These are phyloP conservation scores for Drosophila borborema DNA, from an alignment of 2,888 invertebrate species.

Conservation along the genomic window DNA sequence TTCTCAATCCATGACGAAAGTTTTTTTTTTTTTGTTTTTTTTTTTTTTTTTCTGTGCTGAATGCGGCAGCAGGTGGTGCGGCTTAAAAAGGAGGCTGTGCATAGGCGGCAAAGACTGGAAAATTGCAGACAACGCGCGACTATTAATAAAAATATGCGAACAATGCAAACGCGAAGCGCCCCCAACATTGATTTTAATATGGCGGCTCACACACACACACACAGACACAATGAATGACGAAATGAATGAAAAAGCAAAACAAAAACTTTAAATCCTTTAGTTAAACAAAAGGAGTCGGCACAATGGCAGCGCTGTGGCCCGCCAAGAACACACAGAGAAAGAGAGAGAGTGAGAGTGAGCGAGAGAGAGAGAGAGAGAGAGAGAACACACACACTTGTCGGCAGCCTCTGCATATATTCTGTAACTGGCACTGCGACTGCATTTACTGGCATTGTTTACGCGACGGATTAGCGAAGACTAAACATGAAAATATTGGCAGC, in stretches of 20 bases:
- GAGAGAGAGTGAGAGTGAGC: not conserved
- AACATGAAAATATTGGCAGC: conserved; percentile 71
- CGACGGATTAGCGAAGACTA: conserved; percentile 71
- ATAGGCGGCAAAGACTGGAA: conserved; percentile 40
- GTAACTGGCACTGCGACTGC: conserved; percentile 27
- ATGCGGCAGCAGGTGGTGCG: conserved; percentile 44
- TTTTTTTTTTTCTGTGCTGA: conserved; percentile 40
- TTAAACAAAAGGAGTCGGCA: conserved; percentile 68
- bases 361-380: conserved; percentile 5
- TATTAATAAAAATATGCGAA: conserved; percentile 74
- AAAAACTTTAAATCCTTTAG: conserved; percentile 76
- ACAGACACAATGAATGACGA: conserved; percentile 60
- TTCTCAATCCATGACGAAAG: conserved; percentile 64
- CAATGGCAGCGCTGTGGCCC: conserved; percentile 48
- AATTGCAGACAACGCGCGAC: conserved; percentile 72
- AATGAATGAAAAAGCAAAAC: conserved; percentile 68
- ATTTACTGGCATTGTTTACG: conserved; percentile 66
- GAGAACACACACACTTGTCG: not conserved
- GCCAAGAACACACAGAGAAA: conserved; percentile 21
- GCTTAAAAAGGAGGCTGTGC: conserved; percentile 10
- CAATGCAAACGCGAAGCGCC: conserved; percentile 58
- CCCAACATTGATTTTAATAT: conserved; percentile 71
- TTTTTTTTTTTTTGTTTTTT: conserved; percentile 33
- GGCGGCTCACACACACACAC: conserved; percentile 31
- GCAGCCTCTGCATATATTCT: conserved; percentile 13